These are phyloP conservation scores for Pristiophorus japonicus DNA, from an alignment of 2,113 vertebrate species.

Conservation along the genomic window DNA sequence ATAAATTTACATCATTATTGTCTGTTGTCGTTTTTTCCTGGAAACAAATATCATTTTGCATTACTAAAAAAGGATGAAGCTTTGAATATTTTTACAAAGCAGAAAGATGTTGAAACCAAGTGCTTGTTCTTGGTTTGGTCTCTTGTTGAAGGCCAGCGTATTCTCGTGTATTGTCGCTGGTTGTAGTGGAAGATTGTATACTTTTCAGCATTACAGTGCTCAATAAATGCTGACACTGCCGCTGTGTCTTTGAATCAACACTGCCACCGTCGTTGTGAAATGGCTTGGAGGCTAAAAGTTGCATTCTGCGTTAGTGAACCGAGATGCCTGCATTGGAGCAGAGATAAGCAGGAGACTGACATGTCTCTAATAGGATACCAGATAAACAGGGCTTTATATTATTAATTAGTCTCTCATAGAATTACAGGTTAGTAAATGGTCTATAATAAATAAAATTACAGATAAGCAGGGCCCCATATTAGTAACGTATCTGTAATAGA, in stretches of 20 bases:
- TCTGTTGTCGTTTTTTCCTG: neutral
- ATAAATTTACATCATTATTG: neutral
- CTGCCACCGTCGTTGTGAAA: neutral
- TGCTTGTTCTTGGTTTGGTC: neutral
- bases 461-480: too few species aligned
- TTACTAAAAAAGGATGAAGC: neutral
- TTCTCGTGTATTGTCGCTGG: neutral
- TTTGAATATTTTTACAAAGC: neutral
- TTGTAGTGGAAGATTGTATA: neutral
- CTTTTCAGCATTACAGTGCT: neutral
- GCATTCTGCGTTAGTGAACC: neutral
- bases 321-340: neutral
- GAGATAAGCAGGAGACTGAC: neutral
- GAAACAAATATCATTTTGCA: neutral
- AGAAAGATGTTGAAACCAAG: neutral
- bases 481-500: too few species aligned
- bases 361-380: neutral
- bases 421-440: too few species aligned
- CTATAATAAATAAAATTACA: too few species aligned
- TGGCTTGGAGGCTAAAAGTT: neutral
- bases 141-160: neutral
- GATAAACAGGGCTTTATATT: too few species aligned
- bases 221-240: neutral
- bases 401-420: too few species aligned
- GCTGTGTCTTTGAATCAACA: neutral